Base-by-base conservation (phyloP, 2,113 vertebrate species). In the Tricholaema leucomelas region DNA sequence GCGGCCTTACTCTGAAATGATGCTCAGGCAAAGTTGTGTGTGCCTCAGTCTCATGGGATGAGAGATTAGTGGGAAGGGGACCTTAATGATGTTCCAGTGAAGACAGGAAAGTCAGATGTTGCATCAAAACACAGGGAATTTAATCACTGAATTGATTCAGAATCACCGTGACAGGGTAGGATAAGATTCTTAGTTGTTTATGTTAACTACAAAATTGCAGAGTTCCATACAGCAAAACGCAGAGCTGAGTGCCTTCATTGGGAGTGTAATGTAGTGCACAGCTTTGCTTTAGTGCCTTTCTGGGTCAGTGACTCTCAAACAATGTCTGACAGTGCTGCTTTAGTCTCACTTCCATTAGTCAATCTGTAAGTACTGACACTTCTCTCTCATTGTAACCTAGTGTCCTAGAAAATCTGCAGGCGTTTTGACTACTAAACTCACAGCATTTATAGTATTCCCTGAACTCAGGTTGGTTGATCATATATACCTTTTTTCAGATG, bases 241-340 rank as follows among this genome's bases (percentile, higher is more conserved):
- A 24, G 64, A 61, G 59, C 77, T n/a, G 58, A 74, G 58, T 61
- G 93, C 59, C 83, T 72, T 80, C 27, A 1, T 0, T 67, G 52
- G 60, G 85, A 67, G 16, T 30, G 48, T 54, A 78, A 44, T 0
- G n/a, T 69, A 40, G 40, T 40, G 40, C 15, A 15, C 65, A 63
- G 78, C 91, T 91, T 81, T 91, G 83, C 78, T 92, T 59, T 73
- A 42, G 64, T 82, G 86, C 36, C 56, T 87, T 93, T 94, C 88
- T 85, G 92, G 93, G 88, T 94, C 93, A 91, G 1, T 23, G 84
- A 20, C 65, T 90, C 77, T 82, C 87, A 73, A 70, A 92, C 86
- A 94, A 35, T 52, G 71, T 50, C 1, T 1, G 50, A 10, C 36
- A n/a, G 88, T 85, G 74, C 84, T 79, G 66, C 81, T 88, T 76